phyloP scores from a whole-genome alignment of 1,140 invertebrate species.

The Cydia splendana region DNA sequence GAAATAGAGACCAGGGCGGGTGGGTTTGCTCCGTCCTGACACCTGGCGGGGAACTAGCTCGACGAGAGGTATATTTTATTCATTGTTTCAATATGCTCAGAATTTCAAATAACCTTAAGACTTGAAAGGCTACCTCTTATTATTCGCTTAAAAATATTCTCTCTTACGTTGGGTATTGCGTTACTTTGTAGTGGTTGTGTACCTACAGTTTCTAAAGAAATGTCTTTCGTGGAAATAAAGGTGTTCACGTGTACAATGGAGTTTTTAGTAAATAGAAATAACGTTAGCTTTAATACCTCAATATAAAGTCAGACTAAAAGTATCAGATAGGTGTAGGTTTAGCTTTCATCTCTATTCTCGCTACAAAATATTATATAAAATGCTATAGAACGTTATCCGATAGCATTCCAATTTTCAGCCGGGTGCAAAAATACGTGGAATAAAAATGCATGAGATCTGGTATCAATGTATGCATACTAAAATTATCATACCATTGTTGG shows the following conservation, averaged over 20 bases:
- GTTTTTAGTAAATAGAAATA: not conserved
- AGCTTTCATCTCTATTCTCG: not conserved
- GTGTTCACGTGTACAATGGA: not conserved
- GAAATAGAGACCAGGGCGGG: conserved; percentile 74
- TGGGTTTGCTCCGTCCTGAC: conserved; percentile 89
- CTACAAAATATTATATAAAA: not conserved
- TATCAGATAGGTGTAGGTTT: not conserved
- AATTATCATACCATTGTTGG: not conserved
- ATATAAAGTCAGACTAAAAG: not conserved
- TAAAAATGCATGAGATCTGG: conserved; percentile 10
- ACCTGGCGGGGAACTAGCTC: conserved; percentile 85
- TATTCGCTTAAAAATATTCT: not conserved
- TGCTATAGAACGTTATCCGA: not conserved
- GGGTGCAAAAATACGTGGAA: not conserved
- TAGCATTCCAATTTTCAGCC: not conserved
- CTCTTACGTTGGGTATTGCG: not conserved
- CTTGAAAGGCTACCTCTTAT: not conserved
- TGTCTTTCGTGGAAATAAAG: not conserved
- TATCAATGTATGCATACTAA: not conserved
- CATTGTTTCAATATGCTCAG: conserved; percentile 18
- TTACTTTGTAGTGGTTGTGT: not conserved
- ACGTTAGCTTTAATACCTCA: not conserved
- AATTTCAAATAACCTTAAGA: conserved; percentile 6
- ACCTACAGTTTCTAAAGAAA: not conserved
- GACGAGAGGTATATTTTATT: conserved; percentile 78